Base-by-base conservation (phyloP, 2,113 vertebrate species). In the Petrocephalus zakoni region DNA sequence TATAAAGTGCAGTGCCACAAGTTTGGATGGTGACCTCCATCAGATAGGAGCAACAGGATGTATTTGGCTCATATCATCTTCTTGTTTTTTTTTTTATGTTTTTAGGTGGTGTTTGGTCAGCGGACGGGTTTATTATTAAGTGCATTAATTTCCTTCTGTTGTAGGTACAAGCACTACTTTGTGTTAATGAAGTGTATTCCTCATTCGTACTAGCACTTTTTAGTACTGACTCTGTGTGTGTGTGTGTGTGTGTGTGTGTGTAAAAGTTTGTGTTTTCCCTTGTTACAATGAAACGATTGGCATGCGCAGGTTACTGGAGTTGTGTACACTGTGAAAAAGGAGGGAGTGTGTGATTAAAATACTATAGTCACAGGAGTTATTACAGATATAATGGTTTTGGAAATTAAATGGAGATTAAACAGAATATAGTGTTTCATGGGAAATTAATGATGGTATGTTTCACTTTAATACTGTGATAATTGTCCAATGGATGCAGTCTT, bases 281-380 rank as follows among this genome's bases (percentile, higher is more conserved):
- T 78, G 72, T 78, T 78, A 78, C 34, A 42, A 19, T 78, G 37
- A 78, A 78, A 42, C 5, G 72, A 37, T 78, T 68, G 21, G 49
- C 49, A 8, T 85, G 83, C 29, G n/a, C 17, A 68, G 87, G 88
- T 89, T 90, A 86, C 75, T 86, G 15, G 19, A 53, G 78, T 86
- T 78, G 87, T 72, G 86, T 88, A 91, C 89, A 92, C 91, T 93
- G 92, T 94, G 91, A 94, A 91, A 91, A 85, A 42, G 68, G 68
- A 75, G 34, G 25, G 34, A 2, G 15, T 7, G 7, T 1, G 17
- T 78, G 34, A 42, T 78, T 19, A 8, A 72, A 72, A 75, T 9
- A 34, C 25, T 72, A 13, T 75, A 75, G 29, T 53, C 83, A 46
- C 85, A 56, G 29, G 34, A 5, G 53, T 88, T 61, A 19, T 49